Conservation (phyloP, 2,797 vertebrate genomes). For the Etheostoma perlongum region DNA sequence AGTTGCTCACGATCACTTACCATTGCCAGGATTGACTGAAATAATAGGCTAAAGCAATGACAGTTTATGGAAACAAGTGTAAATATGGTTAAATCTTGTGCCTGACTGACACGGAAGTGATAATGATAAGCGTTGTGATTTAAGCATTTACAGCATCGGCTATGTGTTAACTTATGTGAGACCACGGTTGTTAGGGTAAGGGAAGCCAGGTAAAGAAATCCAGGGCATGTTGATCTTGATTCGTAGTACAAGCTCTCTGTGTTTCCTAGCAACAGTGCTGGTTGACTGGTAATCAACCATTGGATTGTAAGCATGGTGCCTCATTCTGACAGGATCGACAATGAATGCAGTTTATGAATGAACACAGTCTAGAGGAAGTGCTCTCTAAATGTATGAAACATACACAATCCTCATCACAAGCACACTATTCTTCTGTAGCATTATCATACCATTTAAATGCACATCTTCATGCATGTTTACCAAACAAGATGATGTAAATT, state of each 20-base stretch:
- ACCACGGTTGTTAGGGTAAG: too few species aligned
- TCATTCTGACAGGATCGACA: conserved; percentile 24
- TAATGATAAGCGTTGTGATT: too few species aligned
- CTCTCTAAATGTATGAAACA: background rate
- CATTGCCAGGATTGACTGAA: too few species aligned
- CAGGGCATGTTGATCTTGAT: too few species aligned
- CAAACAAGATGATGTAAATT: background rate
- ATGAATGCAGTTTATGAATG: conserved; percentile 35
- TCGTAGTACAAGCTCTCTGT: conserved; percentile 9
- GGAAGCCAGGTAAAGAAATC: too few species aligned
- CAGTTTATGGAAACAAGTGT: too few species aligned
- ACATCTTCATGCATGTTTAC: background rate
- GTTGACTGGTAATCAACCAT: conserved; percentile 15
- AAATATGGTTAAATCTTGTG: too few species aligned
- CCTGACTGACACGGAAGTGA: too few species aligned
- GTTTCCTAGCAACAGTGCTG: conserved; percentile 68
- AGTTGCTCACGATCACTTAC: too few species aligned
- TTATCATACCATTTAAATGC: background rate
- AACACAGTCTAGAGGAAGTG: background rate
- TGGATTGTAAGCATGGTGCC: conserved; percentile 9
- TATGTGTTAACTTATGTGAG: too few species aligned
- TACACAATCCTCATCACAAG: background rate
- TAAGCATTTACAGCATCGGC: too few species aligned
- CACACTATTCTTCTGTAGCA: background rate
- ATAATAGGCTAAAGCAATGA: too few species aligned